A percentile compares a stretch with the other conserved stretches of the same genome.
Conservation (phyloP, 2,113 vertebrate species). For the Sturnus vulgaris region DNA sequence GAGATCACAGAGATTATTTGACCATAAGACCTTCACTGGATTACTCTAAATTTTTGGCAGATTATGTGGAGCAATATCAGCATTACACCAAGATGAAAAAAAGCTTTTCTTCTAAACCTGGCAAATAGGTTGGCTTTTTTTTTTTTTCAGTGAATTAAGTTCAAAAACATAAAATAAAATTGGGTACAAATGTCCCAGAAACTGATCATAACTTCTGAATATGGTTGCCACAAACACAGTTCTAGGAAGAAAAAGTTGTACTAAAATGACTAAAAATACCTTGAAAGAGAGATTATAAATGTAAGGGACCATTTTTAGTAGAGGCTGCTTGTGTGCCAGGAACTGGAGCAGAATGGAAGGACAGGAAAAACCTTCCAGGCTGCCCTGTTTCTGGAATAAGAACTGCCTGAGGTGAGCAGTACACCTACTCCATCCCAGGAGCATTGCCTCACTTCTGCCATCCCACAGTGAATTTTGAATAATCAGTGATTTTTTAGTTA, state of each 20-base stretch:
- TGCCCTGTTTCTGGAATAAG: not conserved
- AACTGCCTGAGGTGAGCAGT: not conserved
- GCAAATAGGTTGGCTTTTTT: not conserved
- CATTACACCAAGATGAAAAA: not conserved
- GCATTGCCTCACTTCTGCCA: not conserved
- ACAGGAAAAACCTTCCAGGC: not conserved
- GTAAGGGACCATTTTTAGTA: not conserved
- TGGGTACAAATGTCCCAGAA: not conserved
- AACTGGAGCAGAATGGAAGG: not conserved
- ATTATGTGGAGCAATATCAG: not conserved
- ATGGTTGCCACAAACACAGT: not conserved
- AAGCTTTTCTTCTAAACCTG: not conserved
- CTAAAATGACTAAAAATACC: not conserved
- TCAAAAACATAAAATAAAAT: not conserved
- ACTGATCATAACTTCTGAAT: not conserved
- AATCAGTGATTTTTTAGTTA: not conserved
- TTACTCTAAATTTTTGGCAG: not conserved
- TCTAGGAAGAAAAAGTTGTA: not conserved
- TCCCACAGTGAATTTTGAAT: not conserved
- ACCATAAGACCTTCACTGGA: not conserved
- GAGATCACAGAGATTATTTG: not conserved
- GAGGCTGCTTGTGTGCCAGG: not conserved
- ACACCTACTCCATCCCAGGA: not conserved
- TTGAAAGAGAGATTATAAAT: not conserved
- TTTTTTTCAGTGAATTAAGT: not conserved